phyloP scores from a whole-genome alignment of 2,113 vertebrate genomes.

The Amia ocellicauda region DNA sequence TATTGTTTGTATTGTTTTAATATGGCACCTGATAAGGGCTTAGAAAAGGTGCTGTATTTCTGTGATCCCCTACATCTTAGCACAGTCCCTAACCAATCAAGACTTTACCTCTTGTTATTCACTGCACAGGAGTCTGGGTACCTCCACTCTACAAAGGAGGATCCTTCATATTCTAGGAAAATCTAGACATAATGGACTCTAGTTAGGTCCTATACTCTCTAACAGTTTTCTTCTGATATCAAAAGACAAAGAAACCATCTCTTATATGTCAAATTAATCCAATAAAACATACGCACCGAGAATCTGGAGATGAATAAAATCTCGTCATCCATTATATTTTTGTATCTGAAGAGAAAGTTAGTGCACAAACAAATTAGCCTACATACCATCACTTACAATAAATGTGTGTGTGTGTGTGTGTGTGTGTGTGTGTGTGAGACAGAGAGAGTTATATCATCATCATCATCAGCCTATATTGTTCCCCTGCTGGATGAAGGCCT shows the following conservation, averaged over 20 bases:
- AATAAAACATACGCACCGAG: no score
- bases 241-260: no score
- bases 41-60: no score
- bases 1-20: no score
- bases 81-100: no score
- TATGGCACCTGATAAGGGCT: no score
- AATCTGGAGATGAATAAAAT: neutral
- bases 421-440: slow-evolving; percentile 4
- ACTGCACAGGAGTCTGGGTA: slow-evolving; percentile 2
- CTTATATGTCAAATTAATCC: neutral
- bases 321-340: slow-evolving; percentile 12
- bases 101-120: neutral
- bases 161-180: neutral
- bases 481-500: no score
- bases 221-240: no score
- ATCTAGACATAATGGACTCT: neutral
- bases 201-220: neutral
- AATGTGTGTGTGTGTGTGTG: neutral
- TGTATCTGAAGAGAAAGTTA: slow-evolving; percentile 9
- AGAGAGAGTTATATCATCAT: slow-evolving; percentile 7
- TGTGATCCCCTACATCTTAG: no score
- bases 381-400: neutral
- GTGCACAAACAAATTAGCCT: neutral
- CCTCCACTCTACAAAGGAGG: neutral
- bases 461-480: no score